phyloP scores from a whole-genome alignment of 2,888 invertebrate genomes.

The Catocala nupta region DNA sequence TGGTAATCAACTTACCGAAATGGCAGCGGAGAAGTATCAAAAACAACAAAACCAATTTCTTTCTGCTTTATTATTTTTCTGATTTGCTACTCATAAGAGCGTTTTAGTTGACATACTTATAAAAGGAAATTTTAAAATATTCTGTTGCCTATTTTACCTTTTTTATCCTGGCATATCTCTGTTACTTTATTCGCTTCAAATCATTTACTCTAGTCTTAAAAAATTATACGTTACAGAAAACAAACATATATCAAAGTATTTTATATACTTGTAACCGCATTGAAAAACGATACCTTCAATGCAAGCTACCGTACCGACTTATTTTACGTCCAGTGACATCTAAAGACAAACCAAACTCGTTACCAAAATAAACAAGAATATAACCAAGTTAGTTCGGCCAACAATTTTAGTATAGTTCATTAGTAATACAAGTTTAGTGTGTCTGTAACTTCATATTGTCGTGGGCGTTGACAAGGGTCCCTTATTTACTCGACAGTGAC shows the following conservation, averaged over 20 bases:
- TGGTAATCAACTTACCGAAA: too few species aligned
- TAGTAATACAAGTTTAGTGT: conserved; percentile 43
- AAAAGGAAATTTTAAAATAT: too few species aligned
- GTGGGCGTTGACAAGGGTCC: conserved; percentile 61
- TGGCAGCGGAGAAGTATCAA: too few species aligned
- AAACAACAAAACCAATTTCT: too few species aligned
- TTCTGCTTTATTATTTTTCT: too few species aligned
- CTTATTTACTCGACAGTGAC: conserved; percentile 58
- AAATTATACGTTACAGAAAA: too few species aligned
- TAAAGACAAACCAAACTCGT: conserved; percentile 9
- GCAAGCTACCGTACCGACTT: neutral
- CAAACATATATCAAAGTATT: neutral
- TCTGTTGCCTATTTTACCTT: too few species aligned
- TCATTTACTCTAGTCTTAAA: too few species aligned
- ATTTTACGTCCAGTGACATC: neutral
- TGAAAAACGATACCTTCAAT: neutral
- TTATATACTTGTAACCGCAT: neutral
- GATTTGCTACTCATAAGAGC: too few species aligned
- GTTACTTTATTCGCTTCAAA: too few species aligned
- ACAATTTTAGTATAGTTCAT: conserved; percentile 40
- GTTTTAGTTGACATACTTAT: too few species aligned
- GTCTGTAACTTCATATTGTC: conserved; percentile 36
- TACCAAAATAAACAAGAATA: conserved; percentile 12
- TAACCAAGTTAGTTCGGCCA: conserved; percentile 7
- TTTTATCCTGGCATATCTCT: too few species aligned